Percentiles rank a stretch among this genome's conserved stretches.
These are phyloP conservation scores for Tachystola acroxantha DNA, from an alignment of 2,888 invertebrate genomes.

Conservation along the genomic window DNA sequence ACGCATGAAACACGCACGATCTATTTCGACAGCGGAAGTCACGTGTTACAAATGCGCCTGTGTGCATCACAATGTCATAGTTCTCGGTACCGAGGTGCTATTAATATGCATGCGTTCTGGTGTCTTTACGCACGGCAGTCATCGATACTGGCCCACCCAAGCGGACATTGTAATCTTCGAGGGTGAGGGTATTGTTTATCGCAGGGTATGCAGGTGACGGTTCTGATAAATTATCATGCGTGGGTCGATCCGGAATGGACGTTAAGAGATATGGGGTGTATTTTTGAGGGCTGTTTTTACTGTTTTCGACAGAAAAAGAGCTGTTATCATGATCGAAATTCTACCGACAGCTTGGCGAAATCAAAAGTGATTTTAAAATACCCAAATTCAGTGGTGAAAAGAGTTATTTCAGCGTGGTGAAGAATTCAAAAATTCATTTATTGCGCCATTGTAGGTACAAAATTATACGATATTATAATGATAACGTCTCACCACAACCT, in stretches of 20 bases:
- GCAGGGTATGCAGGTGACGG: constrained; percentile 45
- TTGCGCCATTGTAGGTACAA: too few species aligned
- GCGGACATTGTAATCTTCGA: constrained; percentile 31
- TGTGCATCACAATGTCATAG: constrained; percentile 58
- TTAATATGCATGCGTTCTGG: constrained; percentile 11
- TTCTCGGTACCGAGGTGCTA: constrained; percentile 42
- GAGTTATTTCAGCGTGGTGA: too few species aligned
- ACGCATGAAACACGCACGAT: constrained; percentile 25
- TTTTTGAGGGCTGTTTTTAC: not conserved
- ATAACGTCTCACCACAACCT: too few species aligned
- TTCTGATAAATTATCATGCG: constrained; percentile 33
- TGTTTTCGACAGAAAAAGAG: not conserved
- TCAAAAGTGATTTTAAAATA: too few species aligned
- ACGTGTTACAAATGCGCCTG: constrained; percentile 43
- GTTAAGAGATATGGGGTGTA: not conserved
- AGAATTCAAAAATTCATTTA: too few species aligned
- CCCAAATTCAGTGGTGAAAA: too few species aligned
- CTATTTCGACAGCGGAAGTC: constrained; percentile 68
- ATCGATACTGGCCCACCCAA: constrained; percentile 53
- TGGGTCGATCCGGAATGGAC: constrained; percentile 2
- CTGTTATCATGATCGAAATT: not conserved
- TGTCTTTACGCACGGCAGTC: constrained; percentile 17
- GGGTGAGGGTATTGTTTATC: constrained; percentile 47
- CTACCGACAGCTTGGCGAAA: too few species aligned
- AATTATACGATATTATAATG: too few species aligned